Percentiles rank a stretch among this genome's conserved stretches.
Conservation (phyloP, 2,113 vertebrate species). For the Anser cygnoides region DNA sequence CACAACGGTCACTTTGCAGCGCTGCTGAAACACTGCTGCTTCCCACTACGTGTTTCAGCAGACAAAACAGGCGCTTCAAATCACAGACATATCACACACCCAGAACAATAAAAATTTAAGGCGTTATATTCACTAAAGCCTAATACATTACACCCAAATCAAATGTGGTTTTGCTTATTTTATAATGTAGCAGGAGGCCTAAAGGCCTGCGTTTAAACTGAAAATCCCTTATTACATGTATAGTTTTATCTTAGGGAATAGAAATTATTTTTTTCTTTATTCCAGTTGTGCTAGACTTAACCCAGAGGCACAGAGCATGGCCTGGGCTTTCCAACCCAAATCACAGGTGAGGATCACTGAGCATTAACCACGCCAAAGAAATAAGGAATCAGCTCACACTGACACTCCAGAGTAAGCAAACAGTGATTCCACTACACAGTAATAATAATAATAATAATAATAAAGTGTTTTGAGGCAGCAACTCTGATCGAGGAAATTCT, state of each 20-base stretch:
- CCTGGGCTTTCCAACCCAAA: background rate
- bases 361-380: rapidly evolving
- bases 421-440: background rate
- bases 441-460: background rate
- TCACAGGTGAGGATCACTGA: background rate
- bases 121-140: background rate
- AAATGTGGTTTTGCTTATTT: background rate
- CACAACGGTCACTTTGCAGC: background rate
- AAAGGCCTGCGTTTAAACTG: background rate
- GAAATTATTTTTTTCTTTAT: background rate
- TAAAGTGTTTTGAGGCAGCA: background rate
- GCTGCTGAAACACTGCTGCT: background rate
- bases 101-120: background rate
- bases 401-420: background rate
- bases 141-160: background rate
- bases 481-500: background rate
- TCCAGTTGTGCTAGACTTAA: background rate
- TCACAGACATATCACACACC: background rate
- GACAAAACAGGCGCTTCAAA: background rate
- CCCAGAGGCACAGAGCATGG: rapidly evolving
- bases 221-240: background rate
- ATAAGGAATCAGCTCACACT: background rate
- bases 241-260: background rate
- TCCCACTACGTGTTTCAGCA: background rate
- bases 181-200: background rate